Evolutionary conservation across 2,888 invertebrate genomes (phyloP).

Genomic region (Priocnemis perturbator): DNA sequence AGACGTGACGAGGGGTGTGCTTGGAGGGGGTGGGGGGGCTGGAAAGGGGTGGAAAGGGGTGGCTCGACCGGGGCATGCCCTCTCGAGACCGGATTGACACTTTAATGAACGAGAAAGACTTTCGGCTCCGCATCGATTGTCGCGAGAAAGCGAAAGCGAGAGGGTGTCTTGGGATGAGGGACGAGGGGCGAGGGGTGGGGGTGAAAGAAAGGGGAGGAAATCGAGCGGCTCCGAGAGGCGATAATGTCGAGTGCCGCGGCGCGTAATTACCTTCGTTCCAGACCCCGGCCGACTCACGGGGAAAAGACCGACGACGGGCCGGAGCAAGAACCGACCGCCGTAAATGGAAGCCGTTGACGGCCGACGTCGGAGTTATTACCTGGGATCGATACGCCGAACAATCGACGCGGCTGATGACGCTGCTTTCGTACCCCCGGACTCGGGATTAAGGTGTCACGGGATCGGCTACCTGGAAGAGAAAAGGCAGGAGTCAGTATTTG

Average conservation of each 20-base stretch:
- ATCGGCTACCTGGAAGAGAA: no score
- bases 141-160: conserved; percentile 51
- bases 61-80: conserved; percentile 22
- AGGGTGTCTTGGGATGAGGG: conserved; percentile 28
- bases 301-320: conserved; percentile 35
- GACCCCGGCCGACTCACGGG: no score
- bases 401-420: background rate
- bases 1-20: conserved; percentile 39
- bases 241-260: conserved; percentile 66
- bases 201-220: conserved; percentile 48
- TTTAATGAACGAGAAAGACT: conserved; percentile 69
- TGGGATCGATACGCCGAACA: conserved; percentile 18
- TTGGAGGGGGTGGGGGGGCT: background rate
- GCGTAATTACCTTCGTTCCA: conserved; percentile 69
- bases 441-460: no score
- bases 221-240: conserved; percentile 60
- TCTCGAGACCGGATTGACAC: conserved; percentile 68
- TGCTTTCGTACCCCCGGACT: no score
- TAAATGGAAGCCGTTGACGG: conserved; percentile 41
- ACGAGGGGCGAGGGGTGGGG: conserved; percentile 20
- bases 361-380: conserved; percentile 49
- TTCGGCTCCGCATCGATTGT: conserved; percentile 56
- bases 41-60: background rate
- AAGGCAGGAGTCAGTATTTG: no score
- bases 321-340: conserved; percentile 42